Conservation (phyloP, 2,888 invertebrate genomes). For the Sthenelais limicola region DNA sequence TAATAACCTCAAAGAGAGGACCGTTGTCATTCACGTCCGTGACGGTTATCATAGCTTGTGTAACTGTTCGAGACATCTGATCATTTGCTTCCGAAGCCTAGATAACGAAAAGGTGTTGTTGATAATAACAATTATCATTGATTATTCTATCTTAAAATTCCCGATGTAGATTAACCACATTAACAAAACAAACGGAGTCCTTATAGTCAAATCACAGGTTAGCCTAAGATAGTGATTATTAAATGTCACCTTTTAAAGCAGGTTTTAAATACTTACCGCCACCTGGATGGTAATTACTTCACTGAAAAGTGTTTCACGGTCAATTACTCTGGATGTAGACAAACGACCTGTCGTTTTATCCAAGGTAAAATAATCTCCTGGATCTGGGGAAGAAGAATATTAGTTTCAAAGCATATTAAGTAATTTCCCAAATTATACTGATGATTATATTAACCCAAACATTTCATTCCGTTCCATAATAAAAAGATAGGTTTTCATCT, state of each 20-base stretch:
- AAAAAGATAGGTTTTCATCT: no score
- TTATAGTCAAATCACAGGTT: no score
- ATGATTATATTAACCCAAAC: no score
- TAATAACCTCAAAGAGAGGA: slow-evolving; percentile 33
- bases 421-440: no score
- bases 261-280: slow-evolving; percentile 3
- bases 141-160: no score
- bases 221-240: no score
- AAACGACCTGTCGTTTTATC: neutral
- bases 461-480: no score
- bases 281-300: slow-evolving; percentile 22
- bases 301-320: slow-evolving; percentile 12
- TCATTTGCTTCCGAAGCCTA: neutral
- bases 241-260: neutral
- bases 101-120: no score
- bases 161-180: no score
- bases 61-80: slow-evolving; percentile 8
- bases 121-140: no score
- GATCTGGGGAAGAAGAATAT: slow-evolving; percentile 28
- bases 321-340: neutral
- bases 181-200: no score
- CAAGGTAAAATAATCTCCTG: slow-evolving; percentile 9
- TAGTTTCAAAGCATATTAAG: no score
- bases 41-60: slow-evolving; percentile 38
- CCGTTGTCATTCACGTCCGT: slow-evolving; percentile 36